Conservation (phyloP, 2,113 vertebrate species). For the Plectropomus leopardus region DNA sequence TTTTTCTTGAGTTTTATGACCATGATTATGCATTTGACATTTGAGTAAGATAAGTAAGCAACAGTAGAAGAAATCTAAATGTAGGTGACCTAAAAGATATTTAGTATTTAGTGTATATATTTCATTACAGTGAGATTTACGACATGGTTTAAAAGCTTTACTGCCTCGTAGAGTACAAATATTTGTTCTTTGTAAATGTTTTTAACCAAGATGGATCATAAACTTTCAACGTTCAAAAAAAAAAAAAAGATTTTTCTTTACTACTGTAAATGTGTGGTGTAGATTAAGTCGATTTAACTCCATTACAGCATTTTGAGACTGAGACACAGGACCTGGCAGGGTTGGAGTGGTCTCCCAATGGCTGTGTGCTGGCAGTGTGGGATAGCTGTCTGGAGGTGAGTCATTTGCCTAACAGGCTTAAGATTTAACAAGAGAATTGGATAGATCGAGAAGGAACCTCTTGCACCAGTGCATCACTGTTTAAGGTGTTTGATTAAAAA, state of each 20-base stretch:
- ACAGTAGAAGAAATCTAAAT: background rate
- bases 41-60: background rate
- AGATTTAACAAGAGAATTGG: background rate
- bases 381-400: constrained; percentile 95
- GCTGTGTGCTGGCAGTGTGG: constrained; percentile 95
- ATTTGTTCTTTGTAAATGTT: background rate
- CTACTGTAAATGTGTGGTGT: background rate
- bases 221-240: background rate
- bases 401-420: background rate
- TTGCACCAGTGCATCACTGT: background rate
- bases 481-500: constrained; percentile 1
- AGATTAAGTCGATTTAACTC: background rate
- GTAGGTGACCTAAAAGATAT: background rate
- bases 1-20: background rate
- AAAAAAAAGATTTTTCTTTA: background rate
- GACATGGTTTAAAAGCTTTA: background rate
- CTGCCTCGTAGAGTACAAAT: background rate
- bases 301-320: constrained; percentile 92
- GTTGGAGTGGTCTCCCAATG: constrained; percentile 96
- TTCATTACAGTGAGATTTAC: background rate
- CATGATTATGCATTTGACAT: constrained; percentile 1
- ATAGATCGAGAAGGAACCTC: background rate
- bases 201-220: background rate
- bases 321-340: constrained; percentile 95
- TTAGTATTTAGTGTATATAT: background rate